A percentile compares a stretch with the other conserved stretches of the same genome.
These are phyloP conservation scores for Asarcornis scutulata DNA, from an alignment of 2,113 vertebrate species.

Conservation along the genomic window DNA sequence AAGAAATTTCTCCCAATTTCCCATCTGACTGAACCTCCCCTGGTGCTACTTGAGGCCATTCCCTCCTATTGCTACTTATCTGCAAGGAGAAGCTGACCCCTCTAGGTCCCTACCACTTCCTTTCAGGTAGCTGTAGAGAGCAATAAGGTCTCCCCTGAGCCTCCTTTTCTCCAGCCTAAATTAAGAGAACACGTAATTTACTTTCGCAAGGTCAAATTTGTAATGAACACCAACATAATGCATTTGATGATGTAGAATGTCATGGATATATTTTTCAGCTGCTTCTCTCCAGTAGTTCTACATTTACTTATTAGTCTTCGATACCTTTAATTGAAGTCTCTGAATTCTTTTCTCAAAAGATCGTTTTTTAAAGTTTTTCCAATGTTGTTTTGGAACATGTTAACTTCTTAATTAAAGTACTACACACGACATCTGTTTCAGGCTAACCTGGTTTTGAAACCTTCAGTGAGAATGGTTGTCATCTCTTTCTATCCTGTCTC, in stretches of 20 bases:
- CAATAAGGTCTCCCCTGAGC: too few species aligned
- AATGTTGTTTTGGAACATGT: neutral
- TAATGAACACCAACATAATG: neutral
- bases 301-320: neutral
- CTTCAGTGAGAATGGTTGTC: neutral
- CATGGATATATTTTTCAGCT: neutral
- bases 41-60: too few species aligned
- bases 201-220: neutral
- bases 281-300: neutral
- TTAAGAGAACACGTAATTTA: neutral
- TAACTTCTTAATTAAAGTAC: neutral
- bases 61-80: too few species aligned
- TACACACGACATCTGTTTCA: neutral
- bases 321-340: neutral
- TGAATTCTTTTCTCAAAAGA: neutral
- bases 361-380: neutral
- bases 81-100: too few species aligned
- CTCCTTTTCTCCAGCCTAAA: neutral
- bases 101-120: too few species aligned
- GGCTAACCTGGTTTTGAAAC: neutral
- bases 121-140: too few species aligned
- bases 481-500: neutral
- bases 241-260: neutral
- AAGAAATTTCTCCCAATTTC: too few species aligned
- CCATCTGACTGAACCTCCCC: too few species aligned